Percentiles rank a stretch among this genome's conserved stretches.
These are phyloP conservation scores for Discoglossus pictus DNA, from an alignment of 2,797 vertebrate species.

Conservation along the genomic window DNA sequence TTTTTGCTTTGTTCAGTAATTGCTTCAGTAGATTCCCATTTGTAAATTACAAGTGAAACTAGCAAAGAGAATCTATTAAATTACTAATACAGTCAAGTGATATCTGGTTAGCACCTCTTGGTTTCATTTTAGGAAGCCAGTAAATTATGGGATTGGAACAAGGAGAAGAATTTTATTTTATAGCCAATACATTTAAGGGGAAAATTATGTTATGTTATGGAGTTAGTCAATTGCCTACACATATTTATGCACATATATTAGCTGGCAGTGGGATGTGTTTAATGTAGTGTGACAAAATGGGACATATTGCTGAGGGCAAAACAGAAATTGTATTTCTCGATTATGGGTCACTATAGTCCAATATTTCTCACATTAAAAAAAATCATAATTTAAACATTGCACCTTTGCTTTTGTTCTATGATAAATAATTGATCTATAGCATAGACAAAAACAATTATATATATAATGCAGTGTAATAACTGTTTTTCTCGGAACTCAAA, in stretches of 20 bases:
- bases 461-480: too few relatives aligned
- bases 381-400: too few relatives aligned
- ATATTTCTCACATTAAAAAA: too few relatives aligned
- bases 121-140: slow-evolving; percentile 25
- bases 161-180: not conserved
- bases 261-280: not conserved
- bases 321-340: too few relatives aligned
- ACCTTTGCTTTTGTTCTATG: too few relatives aligned
- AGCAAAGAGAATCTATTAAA: slow-evolving; percentile 39
- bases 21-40: slow-evolving; percentile 47
- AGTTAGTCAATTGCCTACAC: too few relatives aligned
- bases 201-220: too few relatives aligned
- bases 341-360: too few relatives aligned
- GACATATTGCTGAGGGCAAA: not conserved
- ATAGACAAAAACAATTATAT: too few relatives aligned
- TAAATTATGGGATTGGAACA: slow-evolving; percentile 19
- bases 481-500: too few relatives aligned
- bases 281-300: not conserved
- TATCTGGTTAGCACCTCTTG: slow-evolving; percentile 31
- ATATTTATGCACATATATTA: not conserved
- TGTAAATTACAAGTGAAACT: slow-evolving; percentile 47
- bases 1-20: slow-evolving; percentile 45
- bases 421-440: too few relatives aligned
- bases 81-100: slow-evolving; percentile 43
- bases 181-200: too few relatives aligned